Conservation (phyloP, 2,113 vertebrate species). For the Salvelinus namaycush region DNA sequence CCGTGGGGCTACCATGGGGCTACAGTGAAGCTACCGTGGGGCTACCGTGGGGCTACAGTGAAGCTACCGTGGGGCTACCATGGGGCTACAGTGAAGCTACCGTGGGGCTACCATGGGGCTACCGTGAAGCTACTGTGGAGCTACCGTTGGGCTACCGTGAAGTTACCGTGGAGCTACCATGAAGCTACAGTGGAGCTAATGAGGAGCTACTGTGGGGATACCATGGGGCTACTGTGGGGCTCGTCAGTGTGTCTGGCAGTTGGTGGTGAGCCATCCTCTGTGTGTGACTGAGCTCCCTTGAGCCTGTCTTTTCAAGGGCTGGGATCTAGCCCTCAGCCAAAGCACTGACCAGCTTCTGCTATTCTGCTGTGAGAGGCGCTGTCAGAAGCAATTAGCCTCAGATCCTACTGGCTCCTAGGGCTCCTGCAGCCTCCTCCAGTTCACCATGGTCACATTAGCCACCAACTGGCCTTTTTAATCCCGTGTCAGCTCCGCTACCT, state of each 20-base stretch:
- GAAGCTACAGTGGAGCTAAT: too few species aligned
- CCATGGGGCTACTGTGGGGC: not conserved
- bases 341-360: conserved; percentile 37
- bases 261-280: not conserved
- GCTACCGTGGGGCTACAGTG: too few species aligned
- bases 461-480: conserved; percentile 26
- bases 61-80: too few species aligned
- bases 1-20: not conserved
- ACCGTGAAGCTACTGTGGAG: too few species aligned
- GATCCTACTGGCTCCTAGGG: not conserved
- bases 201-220: too few species aligned
- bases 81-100: too few species aligned
- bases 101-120: too few species aligned
- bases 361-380: conserved; percentile 35
- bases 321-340: conserved; percentile 23
- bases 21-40: too few species aligned
- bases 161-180: not conserved
- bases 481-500: conserved; percentile 19
- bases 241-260: not conserved
- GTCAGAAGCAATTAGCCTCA: conserved; percentile 47
- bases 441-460: conserved; percentile 17
- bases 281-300: not conserved
- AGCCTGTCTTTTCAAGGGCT: conserved; percentile 7
- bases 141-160: not conserved
- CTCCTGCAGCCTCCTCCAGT: conserved; percentile 5